A percentile compares a stretch with the other conserved stretches of the same genome.
phyloP scores from a whole-genome alignment of 1,140 invertebrate genomes.

The Leptinotarsa lineolata region DNA sequence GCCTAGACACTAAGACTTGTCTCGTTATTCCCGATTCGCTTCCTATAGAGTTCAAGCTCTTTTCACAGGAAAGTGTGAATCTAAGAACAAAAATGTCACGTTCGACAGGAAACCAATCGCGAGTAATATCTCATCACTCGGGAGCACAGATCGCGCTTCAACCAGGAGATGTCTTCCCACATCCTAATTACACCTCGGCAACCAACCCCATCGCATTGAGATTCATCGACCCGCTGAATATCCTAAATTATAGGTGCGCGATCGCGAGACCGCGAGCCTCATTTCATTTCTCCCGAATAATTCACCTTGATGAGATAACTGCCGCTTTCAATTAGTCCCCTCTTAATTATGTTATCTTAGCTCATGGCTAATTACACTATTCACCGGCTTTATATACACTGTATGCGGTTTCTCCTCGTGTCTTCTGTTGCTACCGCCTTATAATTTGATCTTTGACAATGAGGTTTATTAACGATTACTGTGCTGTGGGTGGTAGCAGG shows the following conservation, averaged over 20 bases:
- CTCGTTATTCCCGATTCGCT: too few species aligned
- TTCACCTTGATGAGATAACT: conserved; percentile 48
- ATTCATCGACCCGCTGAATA: conserved; percentile 35
- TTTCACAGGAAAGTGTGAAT: too few species aligned
- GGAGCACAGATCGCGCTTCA: not conserved
- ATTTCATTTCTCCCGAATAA: conserved; percentile 35
- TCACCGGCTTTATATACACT: conserved; percentile 30
- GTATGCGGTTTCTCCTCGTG: conserved; percentile 1
- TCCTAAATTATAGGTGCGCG: conserved; percentile 45
- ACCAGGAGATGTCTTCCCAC: not conserved
- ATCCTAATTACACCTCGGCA: not conserved
- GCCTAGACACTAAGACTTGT: too few species aligned
- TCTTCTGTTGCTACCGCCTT: not conserved
- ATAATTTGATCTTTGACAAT: not conserved
- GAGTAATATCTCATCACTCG: too few species aligned
- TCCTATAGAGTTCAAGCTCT: too few species aligned
- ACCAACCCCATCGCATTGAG: not conserved
- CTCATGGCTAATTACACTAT: conserved; percentile 41
- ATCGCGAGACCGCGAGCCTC: conserved; percentile 26
- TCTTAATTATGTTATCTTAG: conserved; percentile 39
- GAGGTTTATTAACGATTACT: not conserved
- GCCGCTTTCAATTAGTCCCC: conserved; percentile 42
- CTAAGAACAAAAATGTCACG: too few species aligned
- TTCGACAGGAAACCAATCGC: too few species aligned
- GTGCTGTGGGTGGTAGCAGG: not conserved